Evolutionary conservation across 23 tunicate genomes (phyloP).

Genomic region (Ciona savignyi): DNA sequence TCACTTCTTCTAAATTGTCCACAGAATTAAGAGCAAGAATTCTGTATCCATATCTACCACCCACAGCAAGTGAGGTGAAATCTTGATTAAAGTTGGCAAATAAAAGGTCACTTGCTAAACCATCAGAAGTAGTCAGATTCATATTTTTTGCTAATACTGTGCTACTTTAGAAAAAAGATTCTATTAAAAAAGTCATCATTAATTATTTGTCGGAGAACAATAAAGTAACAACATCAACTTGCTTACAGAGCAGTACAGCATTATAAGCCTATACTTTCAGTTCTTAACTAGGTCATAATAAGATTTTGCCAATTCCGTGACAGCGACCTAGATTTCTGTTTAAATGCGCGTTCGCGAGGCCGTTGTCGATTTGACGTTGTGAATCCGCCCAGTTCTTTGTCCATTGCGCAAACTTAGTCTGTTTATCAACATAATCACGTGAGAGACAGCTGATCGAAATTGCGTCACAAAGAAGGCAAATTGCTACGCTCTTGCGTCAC

Average conservation of each 20-base stretch:
- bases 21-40: slow-evolving; percentile 30
- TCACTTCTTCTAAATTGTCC: slow-evolving; percentile 40
- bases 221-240: too few relatives aligned
- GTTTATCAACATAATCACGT: slow-evolving; percentile 78
- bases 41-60: slow-evolving; percentile 40
- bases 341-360: too few relatives aligned
- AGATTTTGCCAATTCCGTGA: too few relatives aligned
- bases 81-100: slow-evolving; percentile 47
- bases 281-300: too few relatives aligned
- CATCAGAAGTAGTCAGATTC: slow-evolving; percentile 25
- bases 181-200: too few relatives aligned
- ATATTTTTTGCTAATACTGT: too few relatives aligned
- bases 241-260: too few relatives aligned
- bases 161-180: too few relatives aligned
- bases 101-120: slow-evolving; percentile 29
- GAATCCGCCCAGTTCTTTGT: slow-evolving; percentile 2
- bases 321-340: too few relatives aligned
- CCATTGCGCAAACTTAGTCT: slow-evolving; percentile 1
- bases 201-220: too few relatives aligned
- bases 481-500: background rate
- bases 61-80: slow-evolving; percentile 59
- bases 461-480: slow-evolving; percentile 19
- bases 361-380: too few relatives aligned
- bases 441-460: slow-evolving; percentile 62
- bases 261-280: too few relatives aligned